A percentile compares a stretch with the other conserved stretches of the same genome.
phyloP scores from a whole-genome alignment of 2,888 invertebrate species.

The Allophyes oxyacanthae region DNA sequence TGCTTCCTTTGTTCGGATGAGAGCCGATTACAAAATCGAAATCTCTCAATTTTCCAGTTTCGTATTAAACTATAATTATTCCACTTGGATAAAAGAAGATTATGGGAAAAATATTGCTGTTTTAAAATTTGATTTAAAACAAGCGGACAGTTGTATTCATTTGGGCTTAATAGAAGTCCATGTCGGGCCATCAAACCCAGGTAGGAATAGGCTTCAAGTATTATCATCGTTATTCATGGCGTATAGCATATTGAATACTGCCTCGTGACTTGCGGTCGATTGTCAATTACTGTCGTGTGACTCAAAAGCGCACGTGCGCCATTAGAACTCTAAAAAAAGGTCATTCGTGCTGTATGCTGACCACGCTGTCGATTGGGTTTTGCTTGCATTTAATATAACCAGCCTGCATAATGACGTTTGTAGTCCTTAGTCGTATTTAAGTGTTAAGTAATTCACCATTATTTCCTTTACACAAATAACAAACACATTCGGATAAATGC shows the following conservation, averaged over 20 bases:
- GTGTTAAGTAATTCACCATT: conserved; percentile 9
- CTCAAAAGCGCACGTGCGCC: conserved; percentile 76
- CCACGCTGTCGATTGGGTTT: conserved; percentile 61
- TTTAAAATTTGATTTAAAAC: conserved; percentile 5
- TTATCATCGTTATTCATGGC: conserved; percentile 79
- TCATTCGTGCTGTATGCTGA: conserved; percentile 75
- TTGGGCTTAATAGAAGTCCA: conserved; percentile 21
- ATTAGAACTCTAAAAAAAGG: conserved; percentile 76
- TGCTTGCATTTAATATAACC: conserved; percentile 52
- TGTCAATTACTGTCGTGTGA: conserved; percentile 84
- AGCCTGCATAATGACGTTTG: conserved; percentile 58
- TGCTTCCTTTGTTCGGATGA: conserved; percentile 61
- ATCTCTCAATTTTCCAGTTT: conserved; percentile 39
- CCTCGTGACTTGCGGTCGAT: conserved; percentile 83
- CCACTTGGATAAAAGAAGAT: conserved; percentile 25
- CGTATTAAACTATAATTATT: conserved; percentile 23
- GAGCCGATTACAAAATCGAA: conserved; percentile 56
- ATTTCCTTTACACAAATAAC: conserved; percentile 30
- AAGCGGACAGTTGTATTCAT: conserved; percentile 8
- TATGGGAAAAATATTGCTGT: conserved; percentile 3
- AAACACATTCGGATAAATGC: conserved; percentile 44
- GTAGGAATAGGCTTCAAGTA: conserved; percentile 48
- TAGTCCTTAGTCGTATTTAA: conserved; percentile 16
- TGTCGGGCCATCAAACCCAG: conserved; percentile 23
- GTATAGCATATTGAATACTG: conserved; percentile 70